These are phyloP conservation scores for Caenorhabditis sp. DNA, from an alignment of 2,888 invertebrate genomes.

Conservation along the genomic window DNA sequence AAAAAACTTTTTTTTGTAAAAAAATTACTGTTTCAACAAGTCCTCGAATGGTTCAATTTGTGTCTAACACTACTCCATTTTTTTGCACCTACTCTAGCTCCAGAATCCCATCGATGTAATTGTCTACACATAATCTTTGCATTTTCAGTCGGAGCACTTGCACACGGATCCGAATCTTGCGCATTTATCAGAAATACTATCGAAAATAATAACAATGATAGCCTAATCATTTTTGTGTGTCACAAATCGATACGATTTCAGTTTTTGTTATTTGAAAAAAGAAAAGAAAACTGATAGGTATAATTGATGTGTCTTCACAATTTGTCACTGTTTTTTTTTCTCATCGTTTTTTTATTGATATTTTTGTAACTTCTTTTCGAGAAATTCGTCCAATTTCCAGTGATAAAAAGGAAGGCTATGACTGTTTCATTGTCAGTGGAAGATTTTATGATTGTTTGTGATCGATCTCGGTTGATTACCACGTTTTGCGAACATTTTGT, in stretches of 20 bases:
- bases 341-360: too few relatives aligned
- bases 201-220: background rate
- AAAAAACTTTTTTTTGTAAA: too few relatives aligned
- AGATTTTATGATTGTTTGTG: background rate
- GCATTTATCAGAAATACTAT: background rate
- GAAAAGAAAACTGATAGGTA: background rate
- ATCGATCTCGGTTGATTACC: too few relatives aligned
- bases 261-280: background rate
- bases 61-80: background rate
- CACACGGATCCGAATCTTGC: constrained; percentile 48
- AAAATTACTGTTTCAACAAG: too few relatives aligned
- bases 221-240: background rate
- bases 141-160: constrained; percentile 57
- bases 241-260: background rate
- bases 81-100: constrained; percentile 54
- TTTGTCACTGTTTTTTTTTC: background rate
- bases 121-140: constrained; percentile 64
- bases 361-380: background rate
- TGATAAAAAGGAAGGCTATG: background rate
- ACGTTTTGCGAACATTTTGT: too few relatives aligned
- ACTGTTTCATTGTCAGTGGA: background rate
- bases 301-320: background rate
- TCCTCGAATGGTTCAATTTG: too few relatives aligned
- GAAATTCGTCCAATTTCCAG: background rate
- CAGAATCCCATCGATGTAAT: constrained; percentile 65